Evolutionary conservation across 2,888 invertebrate genomes (phyloP).

Genomic region (Lathronympha strigana): DNA sequence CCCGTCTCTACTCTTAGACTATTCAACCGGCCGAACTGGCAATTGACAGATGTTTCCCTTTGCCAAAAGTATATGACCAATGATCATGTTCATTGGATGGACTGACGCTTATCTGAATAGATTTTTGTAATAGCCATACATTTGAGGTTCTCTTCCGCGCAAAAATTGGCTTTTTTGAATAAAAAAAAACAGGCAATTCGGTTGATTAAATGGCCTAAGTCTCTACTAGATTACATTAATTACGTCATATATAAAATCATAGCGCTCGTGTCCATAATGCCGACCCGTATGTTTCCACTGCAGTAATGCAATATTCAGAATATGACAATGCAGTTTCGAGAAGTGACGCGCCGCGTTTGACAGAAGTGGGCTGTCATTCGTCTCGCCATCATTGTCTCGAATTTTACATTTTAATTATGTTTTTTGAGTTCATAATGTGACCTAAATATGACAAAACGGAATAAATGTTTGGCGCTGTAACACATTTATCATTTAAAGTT

Average conservation of each 20-base stretch:
- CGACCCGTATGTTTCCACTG: constrained; percentile 48
- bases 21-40: no score
- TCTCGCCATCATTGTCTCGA: constrained; percentile 29
- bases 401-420: constrained; percentile 33
- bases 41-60: no score
- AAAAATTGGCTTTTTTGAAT: no score
- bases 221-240: no score
- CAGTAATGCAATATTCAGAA: constrained; percentile 62
- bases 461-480: background rate
- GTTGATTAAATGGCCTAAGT: no score
- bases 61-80: no score
- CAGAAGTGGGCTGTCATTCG: constrained; percentile 39
- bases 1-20: no score
- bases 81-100: no score
- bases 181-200: no score
- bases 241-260: background rate
- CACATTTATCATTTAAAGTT: background rate
- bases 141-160: no score
- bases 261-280: constrained; percentile 30
- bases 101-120: no score
- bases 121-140: no score
- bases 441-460: background rate
- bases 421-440: constrained; percentile 18
- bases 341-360: constrained; percentile 55
- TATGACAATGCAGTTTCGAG: constrained; percentile 73